phyloP scores from a whole-genome alignment of 1,140 invertebrate species.

The Aphelinus atriplicis region DNA sequence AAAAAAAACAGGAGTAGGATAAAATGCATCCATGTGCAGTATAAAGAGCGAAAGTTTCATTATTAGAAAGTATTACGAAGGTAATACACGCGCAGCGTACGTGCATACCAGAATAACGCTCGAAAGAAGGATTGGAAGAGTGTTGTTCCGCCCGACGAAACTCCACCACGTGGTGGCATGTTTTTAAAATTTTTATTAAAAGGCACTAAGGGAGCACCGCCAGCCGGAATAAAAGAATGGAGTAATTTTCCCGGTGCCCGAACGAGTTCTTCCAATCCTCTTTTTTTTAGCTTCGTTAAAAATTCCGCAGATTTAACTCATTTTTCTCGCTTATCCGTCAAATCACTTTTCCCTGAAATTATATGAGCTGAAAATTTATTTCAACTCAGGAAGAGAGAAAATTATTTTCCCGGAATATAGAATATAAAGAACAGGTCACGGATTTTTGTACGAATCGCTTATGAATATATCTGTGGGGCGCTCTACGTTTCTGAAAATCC shows the following conservation, averaged over 20 bases:
- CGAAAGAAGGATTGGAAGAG: conserved; percentile 12
- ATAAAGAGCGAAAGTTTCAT: conserved; percentile 44
- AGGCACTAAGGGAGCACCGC: neutral
- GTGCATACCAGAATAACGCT: neutral
- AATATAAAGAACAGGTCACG: too few species aligned
- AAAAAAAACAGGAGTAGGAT: neutral
- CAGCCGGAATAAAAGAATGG: conserved; percentile 27
- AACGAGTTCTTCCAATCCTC: conserved; percentile 4
- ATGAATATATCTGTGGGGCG: too few species aligned
- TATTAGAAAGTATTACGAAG: conserved; percentile 51
- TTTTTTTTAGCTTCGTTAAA: neutral
- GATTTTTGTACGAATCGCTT: too few species aligned
- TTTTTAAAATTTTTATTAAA: conserved; percentile 38
- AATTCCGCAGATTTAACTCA: conserved; percentile 26
- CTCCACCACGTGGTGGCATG: neutral
- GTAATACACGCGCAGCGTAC: conserved; percentile 12
- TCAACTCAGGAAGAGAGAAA: neutral
- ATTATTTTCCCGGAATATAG: too few species aligned
- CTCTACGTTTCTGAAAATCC: too few species aligned
- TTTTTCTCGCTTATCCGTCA: conserved; percentile 20
- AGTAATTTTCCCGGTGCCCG: conserved; percentile 28
- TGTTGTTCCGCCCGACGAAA: neutral
- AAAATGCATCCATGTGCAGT: neutral
- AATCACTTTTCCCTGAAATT: neutral
- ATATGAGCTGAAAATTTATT: conserved; percentile 18